A percentile compares a stretch with the other conserved stretches of the same genome.
These are phyloP conservation scores for Sarcophaga rosellei DNA, from an alignment of 2,888 invertebrate genomes.

Conservation along the genomic window DNA sequence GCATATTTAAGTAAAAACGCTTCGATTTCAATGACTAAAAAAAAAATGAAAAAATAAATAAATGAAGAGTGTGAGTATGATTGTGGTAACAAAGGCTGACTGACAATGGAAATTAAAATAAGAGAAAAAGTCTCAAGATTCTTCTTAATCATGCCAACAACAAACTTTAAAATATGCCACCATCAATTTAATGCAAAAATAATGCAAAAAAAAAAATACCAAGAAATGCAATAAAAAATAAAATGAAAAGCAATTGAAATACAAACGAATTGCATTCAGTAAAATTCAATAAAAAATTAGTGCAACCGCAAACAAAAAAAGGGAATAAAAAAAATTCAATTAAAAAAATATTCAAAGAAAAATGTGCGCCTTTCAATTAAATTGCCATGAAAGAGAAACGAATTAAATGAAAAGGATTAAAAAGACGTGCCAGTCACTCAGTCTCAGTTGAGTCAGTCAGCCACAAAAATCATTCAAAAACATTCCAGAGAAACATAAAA, in stretches of 20 bases:
- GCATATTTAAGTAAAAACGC: background rate
- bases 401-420: too few species aligned
- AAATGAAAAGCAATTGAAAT: background rate
- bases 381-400: too few species aligned
- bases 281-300: background rate
- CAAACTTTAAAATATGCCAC: background rate
- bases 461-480: too few species aligned
- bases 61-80: background rate
- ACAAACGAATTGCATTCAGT: background rate
- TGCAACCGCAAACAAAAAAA: background rate
- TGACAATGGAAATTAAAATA: slow-evolving; percentile 1
- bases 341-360: background rate
- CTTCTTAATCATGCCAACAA: slow-evolving; percentile 76
- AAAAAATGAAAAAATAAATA: background rate
- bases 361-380: too few species aligned
- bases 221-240: background rate
- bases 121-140: slow-evolving; percentile 75
- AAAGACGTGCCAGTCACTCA: too few species aligned
- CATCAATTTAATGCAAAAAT: background rate
- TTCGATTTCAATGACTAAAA: background rate
- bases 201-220: background rate
- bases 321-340: background rate
- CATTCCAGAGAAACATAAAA: too few species aligned
- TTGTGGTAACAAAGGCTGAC: background rate
- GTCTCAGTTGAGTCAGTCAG: too few species aligned